Conservation (phyloP, 2,797 vertebrate species). For the Rhinogobio ventralis region DNA sequence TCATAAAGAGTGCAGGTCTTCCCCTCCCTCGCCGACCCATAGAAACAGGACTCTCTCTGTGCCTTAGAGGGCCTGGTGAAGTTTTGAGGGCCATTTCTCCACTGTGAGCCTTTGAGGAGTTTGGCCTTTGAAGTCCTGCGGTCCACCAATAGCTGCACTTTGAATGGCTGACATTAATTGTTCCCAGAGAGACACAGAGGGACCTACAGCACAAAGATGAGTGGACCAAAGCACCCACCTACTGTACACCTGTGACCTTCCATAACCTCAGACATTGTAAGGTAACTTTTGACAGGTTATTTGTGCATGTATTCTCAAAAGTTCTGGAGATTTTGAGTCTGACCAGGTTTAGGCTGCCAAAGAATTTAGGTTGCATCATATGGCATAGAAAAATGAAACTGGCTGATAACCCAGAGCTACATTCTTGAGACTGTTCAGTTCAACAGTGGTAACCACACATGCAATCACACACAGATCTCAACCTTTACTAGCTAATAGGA, state of each 20-base stretch:
- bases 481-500: not conserved
- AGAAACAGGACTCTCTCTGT: slow-evolving; percentile 63
- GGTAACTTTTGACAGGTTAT: slow-evolving; percentile 5
- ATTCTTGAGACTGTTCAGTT: not conserved
- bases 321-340: not conserved
- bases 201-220: slow-evolving; percentile 40
- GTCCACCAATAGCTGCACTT: slow-evolving; percentile 69
- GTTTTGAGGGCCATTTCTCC: slow-evolving; percentile 63
- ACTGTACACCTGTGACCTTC: slow-evolving; percentile 33
- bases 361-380: not conserved
- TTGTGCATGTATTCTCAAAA: not conserved
- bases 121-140: slow-evolving; percentile 73
- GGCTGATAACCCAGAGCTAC: not conserved
- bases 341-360: not conserved
- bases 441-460: not conserved
- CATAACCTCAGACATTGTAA: not conserved
- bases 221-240: slow-evolving; percentile 33
- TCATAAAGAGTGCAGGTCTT: slow-evolving; percentile 55
- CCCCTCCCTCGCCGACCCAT: slow-evolving; percentile 41
- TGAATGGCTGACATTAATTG: slow-evolving; percentile 75
- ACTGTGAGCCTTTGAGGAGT: slow-evolving; percentile 67
- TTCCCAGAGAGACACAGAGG: slow-evolving; percentile 74
- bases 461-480: not conserved
- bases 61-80: slow-evolving; percentile 45
- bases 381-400: not conserved